Percentiles rank a stretch among this genome's conserved stretches.
phyloP scores from a whole-genome alignment of 1,140 invertebrate species.

The Gyrodactylus bullatarudis region DNA sequence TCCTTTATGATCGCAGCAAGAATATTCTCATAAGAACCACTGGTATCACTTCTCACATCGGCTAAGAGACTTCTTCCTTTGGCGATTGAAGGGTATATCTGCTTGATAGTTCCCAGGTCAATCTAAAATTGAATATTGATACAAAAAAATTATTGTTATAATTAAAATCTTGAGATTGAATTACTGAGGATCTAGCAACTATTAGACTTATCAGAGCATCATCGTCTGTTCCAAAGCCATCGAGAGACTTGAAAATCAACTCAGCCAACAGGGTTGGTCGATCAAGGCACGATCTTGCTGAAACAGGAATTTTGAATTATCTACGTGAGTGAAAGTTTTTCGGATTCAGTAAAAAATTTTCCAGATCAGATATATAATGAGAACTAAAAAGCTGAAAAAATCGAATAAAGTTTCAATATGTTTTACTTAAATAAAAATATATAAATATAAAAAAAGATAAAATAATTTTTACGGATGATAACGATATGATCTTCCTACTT shows the following conservation, averaged over 20 bases:
- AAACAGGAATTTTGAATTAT: neutral
- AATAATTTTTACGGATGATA: no score
- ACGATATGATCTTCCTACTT: no score
- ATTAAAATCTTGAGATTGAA: no score
- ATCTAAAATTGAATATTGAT: neutral
- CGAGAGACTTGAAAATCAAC: neutral
- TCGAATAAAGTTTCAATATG: no score
- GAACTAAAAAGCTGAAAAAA: no score
- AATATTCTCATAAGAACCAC: neutral
- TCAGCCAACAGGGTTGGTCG: neutral
- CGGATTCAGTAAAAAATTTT: no score
- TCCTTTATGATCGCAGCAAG: neutral
- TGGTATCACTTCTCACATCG: neutral
- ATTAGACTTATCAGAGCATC: neutral
- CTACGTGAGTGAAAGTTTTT: no score
- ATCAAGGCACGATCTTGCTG: neutral
- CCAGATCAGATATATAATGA: no score
- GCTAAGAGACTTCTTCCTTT: neutral
- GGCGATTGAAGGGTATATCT: neutral
- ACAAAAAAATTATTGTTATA: no score
- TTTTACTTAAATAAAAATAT: no score
- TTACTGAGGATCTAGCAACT: neutral
- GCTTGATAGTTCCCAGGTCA: neutral
- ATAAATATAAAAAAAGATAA: no score
- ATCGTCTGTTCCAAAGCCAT: neutral